phyloP scores from a whole-genome alignment of 2,113 vertebrate genomes.

The Dolichallabes microphthalmus region DNA sequence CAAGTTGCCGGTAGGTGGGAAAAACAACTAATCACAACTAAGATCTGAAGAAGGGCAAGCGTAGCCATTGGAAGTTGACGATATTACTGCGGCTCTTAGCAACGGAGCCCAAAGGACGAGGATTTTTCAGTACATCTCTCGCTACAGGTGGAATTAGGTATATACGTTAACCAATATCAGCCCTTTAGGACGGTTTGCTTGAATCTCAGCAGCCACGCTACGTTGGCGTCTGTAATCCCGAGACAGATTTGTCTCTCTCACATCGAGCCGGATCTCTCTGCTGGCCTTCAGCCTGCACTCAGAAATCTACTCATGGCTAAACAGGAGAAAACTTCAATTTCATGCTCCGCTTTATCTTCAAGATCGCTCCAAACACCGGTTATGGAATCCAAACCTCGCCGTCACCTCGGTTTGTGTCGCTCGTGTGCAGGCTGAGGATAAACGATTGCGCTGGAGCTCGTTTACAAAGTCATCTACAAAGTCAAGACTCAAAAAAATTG shows the following conservation, averaged over 20 bases:
- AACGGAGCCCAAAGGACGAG: too few relatives aligned
- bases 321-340: slow-evolving; percentile 32
- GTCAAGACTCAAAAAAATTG: not conserved
- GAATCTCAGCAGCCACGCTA: not conserved
- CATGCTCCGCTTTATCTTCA: slow-evolving; percentile 17
- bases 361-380: slow-evolving; percentile 10
- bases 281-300: not conserved
- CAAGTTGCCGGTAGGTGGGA: too few relatives aligned
- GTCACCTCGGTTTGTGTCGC: not conserved
- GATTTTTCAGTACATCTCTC: not conserved
- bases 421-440: not conserved
- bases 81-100: too few relatives aligned
- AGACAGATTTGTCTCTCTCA: not conserved
- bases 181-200: not conserved
- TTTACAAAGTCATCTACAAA: slow-evolving; percentile 2
- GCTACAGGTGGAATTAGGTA: not conserved
- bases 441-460: not conserved
- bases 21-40: too few relatives aligned
- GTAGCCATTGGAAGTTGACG: too few relatives aligned
- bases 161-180: not conserved
- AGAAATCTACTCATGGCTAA: slow-evolving; percentile 22
- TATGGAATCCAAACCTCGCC: not conserved
- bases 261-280: not conserved
- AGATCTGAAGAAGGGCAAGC: too few relatives aligned
- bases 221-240: not conserved